These are phyloP conservation scores for Istiophorus platypterus DNA, from an alignment of 2,113 vertebrate genomes.

Conservation along the genomic window DNA sequence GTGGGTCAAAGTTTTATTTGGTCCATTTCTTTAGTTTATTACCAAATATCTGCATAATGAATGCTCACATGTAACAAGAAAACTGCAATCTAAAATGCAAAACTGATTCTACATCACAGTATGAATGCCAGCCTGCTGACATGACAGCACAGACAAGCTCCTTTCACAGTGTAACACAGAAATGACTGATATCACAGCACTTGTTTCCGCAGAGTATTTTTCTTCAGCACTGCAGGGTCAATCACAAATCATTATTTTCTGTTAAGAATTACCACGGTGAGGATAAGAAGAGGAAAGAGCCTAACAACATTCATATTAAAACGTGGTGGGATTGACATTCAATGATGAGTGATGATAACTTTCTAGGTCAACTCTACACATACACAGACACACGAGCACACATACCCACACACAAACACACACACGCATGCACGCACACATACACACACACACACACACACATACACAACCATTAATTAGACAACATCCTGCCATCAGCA, in stretches of 20 bases:
- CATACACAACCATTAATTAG: slow-evolving; percentile 74
- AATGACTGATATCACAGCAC: slow-evolving; percentile 17
- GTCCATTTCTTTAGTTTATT: background rate
- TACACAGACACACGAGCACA: background rate
- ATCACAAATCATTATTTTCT: slow-evolving; percentile 42
- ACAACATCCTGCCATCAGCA: slow-evolving; percentile 64
- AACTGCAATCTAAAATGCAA: background rate
- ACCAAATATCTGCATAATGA: background rate
- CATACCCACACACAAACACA: slow-evolving; percentile 12
- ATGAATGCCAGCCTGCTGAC: background rate
- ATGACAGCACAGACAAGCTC: background rate
- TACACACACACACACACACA: slow-evolving; percentile 15
- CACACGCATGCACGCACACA: slow-evolving; percentile 8
- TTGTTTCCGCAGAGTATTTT: slow-evolving; percentile 27
- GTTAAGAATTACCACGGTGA: slow-evolving; percentile 8
- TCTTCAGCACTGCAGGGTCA: slow-evolving; percentile 48
- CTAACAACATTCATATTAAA: slow-evolving; percentile 63
- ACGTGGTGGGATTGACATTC: slow-evolving; percentile 59
- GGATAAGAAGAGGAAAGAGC: slow-evolving; percentile 23
- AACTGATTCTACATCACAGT: background rate
- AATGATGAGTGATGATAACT: slow-evolving; percentile 52
- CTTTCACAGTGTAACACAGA: background rate
- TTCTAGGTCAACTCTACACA: slow-evolving; percentile 67
- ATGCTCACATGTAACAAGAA: background rate
- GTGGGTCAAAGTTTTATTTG: background rate